Conservation (phyloP, 2,888 invertebrate genomes). For the Athripsodes cinereus region DNA sequence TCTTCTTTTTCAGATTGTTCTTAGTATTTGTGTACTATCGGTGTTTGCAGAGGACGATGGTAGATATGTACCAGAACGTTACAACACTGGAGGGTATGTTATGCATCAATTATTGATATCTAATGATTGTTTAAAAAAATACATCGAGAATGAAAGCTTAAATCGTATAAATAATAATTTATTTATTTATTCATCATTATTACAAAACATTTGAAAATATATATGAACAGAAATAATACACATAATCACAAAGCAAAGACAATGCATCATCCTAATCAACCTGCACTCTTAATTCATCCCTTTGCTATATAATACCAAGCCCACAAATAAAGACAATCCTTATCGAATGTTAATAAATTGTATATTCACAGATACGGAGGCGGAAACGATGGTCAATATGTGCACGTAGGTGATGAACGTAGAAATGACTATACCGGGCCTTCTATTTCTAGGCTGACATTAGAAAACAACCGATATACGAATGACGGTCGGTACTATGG, state of each 20-base stretch:
- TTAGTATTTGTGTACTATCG: not conserved
- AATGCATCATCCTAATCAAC: too few species aligned
- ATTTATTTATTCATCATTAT: too few species aligned
- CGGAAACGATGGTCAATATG: slow-evolving; percentile 28
- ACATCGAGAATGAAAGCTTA: too few species aligned
- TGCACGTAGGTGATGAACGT: slow-evolving; percentile 29
- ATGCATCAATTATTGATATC: not conserved
- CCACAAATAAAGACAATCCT: not conserved
- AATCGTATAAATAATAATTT: too few species aligned
- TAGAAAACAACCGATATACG: not conserved
- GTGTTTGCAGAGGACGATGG: slow-evolving; percentile 29
- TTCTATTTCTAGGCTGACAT: slow-evolving; percentile 28
- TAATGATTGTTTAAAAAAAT: too few species aligned
- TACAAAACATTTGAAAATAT: too few species aligned
- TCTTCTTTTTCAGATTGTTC: too few species aligned
- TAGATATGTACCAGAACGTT: slow-evolving; percentile 30
- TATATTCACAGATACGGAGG: slow-evolving; percentile 9
- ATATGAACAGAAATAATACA: too few species aligned
- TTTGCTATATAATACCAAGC: too few species aligned
- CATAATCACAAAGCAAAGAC: too few species aligned
- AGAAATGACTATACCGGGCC: too few species aligned
- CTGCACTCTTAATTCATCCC: too few species aligned
- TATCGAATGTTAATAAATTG: not conserved
- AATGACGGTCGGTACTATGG: slow-evolving; percentile 44
- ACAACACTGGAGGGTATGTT: slow-evolving; percentile 21